Evolutionary conservation across 1,140 invertebrate species (phyloP), one percentile per base, ranked within the genome.

Genomic region (Zaprionus lachaisei): DNA sequence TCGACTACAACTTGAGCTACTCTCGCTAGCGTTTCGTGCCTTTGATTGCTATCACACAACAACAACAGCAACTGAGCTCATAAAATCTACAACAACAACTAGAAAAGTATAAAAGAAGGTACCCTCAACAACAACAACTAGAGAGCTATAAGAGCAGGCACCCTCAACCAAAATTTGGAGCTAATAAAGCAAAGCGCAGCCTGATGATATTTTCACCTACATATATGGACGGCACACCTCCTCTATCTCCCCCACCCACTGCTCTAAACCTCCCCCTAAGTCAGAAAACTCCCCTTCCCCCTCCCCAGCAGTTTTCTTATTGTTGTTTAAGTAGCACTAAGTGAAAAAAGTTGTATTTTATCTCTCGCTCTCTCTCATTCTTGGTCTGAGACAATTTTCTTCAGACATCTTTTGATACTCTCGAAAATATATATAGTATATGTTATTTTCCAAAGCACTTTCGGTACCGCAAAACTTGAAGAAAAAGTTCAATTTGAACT

Each of bases 261-360:
- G 31, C 9, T 34, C 3, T 34, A 11, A 34, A 11, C 2, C 31
- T 34, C 9, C 31, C 31, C 31, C 31, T 34, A 34, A 9, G 9
- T 11, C 9, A 11, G 2, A 34, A 11, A 11, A 11, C 2, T 34
- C 9, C 31, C 2, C 9, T 34, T 9, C 31, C 31, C 9, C 31
- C 7, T 37, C 14, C 24, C 28, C 55, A 37, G 47, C 55, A 66
- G 38, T 69, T 57, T 41, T 34, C 47, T 77, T 73, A 73, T 73
- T 73, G 70, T 77, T 67, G 63, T 55, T 73, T 77, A 64, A 67
- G 63, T 55, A 60, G 64, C 63, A 75, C 69, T 80, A 80, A 80
- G 78, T 80, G 78, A 80, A 80, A 80, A 77, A 80, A 69, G 69
- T 77, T 77, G 78, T 80, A n/a, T 37, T 41, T 61, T 37, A 55